phyloP scores from a whole-genome alignment of 2,888 invertebrate genomes.

The Tupiocoris notatus region DNA sequence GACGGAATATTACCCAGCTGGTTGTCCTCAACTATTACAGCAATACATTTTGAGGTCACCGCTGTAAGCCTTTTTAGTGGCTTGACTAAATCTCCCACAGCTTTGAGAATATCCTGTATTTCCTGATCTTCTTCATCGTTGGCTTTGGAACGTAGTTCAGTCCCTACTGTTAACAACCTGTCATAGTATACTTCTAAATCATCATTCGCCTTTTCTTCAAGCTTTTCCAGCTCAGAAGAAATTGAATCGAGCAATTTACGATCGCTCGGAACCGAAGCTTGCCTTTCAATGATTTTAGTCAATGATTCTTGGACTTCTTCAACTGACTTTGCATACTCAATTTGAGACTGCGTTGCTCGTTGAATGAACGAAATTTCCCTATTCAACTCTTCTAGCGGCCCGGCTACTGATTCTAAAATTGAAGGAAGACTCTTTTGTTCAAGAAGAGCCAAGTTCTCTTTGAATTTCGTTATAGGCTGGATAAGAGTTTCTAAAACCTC shows the following conservation, averaged over 20 bases:
- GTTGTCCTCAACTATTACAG: slow-evolving; percentile 45
- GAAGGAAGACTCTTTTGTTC: slow-evolving; percentile 48
- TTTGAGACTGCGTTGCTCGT: slow-evolving; percentile 28
- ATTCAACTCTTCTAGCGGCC: slow-evolving; percentile 54
- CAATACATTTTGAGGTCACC: slow-evolving; percentile 47
- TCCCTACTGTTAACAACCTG: slow-evolving; percentile 43
- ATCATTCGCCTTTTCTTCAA: slow-evolving; percentile 46
- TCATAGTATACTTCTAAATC: slow-evolving; percentile 46
- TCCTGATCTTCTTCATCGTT: slow-evolving; percentile 46
- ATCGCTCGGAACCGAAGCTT: slow-evolving; percentile 47
- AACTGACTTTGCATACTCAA: slow-evolving; percentile 48
- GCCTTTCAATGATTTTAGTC: slow-evolving; percentile 51
- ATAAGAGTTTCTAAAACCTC: slow-evolving; percentile 52
- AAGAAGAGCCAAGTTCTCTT: slow-evolving; percentile 49
- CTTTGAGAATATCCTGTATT: slow-evolving; percentile 46
- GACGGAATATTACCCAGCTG: slow-evolving; percentile 41
- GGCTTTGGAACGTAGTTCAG: slow-evolving; percentile 44
- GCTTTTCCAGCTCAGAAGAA: slow-evolving; percentile 43
- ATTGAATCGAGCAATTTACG: slow-evolving; percentile 43
- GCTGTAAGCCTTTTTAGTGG: slow-evolving; percentile 47
- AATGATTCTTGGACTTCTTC: slow-evolving; percentile 51
- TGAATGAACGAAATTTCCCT: slow-evolving; percentile 52
- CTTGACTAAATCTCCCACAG: slow-evolving; percentile 46
- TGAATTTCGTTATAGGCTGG: slow-evolving; percentile 52
- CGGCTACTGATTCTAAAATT: slow-evolving; percentile 51